A percentile compares a stretch with the other conserved stretches of the same genome.
Evolutionary conservation across 2,888 invertebrate genomes (phyloP).

Genomic region (Drosophila colorata): DNA sequence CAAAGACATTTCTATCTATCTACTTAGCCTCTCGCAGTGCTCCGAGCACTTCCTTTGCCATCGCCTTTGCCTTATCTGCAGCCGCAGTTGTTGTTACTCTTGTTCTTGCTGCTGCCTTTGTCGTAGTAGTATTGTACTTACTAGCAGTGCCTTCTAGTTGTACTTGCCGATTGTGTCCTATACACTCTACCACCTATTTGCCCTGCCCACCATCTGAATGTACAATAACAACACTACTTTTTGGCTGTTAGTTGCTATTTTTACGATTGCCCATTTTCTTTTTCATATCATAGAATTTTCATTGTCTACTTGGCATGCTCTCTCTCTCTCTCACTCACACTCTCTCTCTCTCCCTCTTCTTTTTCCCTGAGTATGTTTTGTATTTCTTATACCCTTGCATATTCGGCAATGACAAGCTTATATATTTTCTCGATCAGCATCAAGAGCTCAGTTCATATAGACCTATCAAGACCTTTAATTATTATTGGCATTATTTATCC

Average conservation of each 20-base stretch:
- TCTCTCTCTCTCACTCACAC: background rate
- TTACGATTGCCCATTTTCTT: constrained; percentile 75
- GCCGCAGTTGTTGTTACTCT: constrained; percentile 41
- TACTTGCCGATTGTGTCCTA: constrained; percentile 52
- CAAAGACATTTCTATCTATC: constrained; percentile 68
- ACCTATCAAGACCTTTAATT: no score
- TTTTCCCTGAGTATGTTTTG: background rate
- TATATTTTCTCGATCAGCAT: background rate
- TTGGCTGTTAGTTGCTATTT: constrained; percentile 69
- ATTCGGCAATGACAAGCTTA: background rate
- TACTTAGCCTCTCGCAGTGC: constrained; percentile 64
- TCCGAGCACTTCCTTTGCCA: constrained; percentile 56
- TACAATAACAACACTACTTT: constrained; percentile 36
- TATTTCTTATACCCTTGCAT: constrained; percentile 5
- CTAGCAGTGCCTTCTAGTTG: constrained; percentile 28
- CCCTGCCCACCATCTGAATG: constrained; percentile 1
- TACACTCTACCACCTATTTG: constrained; percentile 19
- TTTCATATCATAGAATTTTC: constrained; percentile 63
- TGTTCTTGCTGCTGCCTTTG: constrained; percentile 12
- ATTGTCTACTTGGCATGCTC: constrained; percentile 48
- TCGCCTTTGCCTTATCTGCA: constrained; percentile 48
- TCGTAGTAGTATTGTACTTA: background rate
- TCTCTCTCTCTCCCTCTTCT: background rate
- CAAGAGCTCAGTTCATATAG: background rate
- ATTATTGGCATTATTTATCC: no score